Base-by-base conservation (phyloP, 2,797 vertebrate species). In the Cyprinella venusta region DNA sequence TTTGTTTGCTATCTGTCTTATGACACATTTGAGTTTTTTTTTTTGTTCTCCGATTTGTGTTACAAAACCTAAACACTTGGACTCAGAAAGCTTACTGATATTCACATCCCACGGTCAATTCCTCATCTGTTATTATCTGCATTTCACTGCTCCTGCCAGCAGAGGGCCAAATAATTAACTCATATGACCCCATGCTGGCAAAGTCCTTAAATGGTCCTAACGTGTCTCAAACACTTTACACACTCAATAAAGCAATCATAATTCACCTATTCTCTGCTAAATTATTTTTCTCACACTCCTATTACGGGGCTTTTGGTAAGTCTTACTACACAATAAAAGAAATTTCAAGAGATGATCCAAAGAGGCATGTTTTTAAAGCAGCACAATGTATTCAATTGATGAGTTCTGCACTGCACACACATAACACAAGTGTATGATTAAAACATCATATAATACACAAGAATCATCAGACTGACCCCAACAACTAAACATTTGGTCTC, bases 201-300 rank as follows among this genome's bases (percentile, higher is more conserved):
- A 71, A 76, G 45, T 61, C 67, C 67, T 63, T 30, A 42, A 69
- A 63, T 24, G 45, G 36, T 59, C 70, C n/a, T 6, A 64, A 80
- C 54, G 6, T 81, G 64, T 76, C 56, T 91, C 90, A 89, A 90
- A 88, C 87, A 92, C 88, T 89, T 93, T 91, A 91, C 89, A 93
- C 91, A 93, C 90, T 92, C 92, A 93, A 93, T 93, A 92, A 93
- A 92, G 89, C 93, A 92, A 93, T 92, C 75, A 36, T 30, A 82
- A 78, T 82, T 82, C 48, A 82, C 69, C 13, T 79, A 56, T 82
- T 74, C 50, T 82, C 69, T 36, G 33, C 67, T 71, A 74, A 82
- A 81, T 76, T n/a, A n/a, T n/a, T n/a, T n/a, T 70, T 64, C 72
- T 33, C 40, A 30, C 52, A 54, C 52, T 56, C 21, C 33, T 30